A percentile compares a stretch with the other conserved stretches of the same genome.
Conservation (phyloP, 2,888 invertebrate genomes). For the Lepidochrysops patricia region DNA sequence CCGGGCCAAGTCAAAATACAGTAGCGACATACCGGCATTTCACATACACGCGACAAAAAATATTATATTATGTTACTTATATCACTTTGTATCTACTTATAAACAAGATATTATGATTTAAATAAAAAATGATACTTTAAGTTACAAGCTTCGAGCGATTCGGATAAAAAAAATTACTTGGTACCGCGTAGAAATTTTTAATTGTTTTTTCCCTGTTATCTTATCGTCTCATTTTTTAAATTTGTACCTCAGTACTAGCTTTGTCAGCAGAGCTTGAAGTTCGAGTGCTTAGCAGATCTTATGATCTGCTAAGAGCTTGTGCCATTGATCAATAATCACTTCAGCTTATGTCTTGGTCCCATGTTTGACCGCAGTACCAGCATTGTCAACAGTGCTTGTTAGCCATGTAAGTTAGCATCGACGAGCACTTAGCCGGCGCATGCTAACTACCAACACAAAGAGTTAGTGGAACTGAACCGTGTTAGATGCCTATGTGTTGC, state of each 20-base stretch:
- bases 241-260: too few relatives aligned
- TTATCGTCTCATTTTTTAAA: too few relatives aligned
- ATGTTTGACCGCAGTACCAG: neutral
- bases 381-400: slow-evolving; percentile 40
- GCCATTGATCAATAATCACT: too few relatives aligned
- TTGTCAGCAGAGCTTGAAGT: too few relatives aligned
- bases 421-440: slow-evolving; percentile 55
- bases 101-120: slow-evolving; percentile 12
- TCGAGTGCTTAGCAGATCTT: too few relatives aligned
- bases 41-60: slow-evolving; percentile 21
- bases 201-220: too few relatives aligned
- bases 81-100: slow-evolving; percentile 6
- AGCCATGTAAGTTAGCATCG: slow-evolving; percentile 69
- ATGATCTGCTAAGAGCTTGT: too few relatives aligned
- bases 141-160: slow-evolving; percentile 13
- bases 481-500: slow-evolving; percentile 31
- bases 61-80: slow-evolving; percentile 7
- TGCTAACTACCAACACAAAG: slow-evolving; percentile 67
- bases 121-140: slow-evolving; percentile 5
- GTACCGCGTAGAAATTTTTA: neutral
- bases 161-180: neutral
- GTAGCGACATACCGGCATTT: slow-evolving; percentile 25
- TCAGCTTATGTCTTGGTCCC: neutral
- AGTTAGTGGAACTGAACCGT: slow-evolving; percentile 16
- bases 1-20: slow-evolving; percentile 26